Evolutionary conservation across 2,797 vertebrate genomes (phyloP).

Genomic region (Pogonophryne albipinna): DNA sequence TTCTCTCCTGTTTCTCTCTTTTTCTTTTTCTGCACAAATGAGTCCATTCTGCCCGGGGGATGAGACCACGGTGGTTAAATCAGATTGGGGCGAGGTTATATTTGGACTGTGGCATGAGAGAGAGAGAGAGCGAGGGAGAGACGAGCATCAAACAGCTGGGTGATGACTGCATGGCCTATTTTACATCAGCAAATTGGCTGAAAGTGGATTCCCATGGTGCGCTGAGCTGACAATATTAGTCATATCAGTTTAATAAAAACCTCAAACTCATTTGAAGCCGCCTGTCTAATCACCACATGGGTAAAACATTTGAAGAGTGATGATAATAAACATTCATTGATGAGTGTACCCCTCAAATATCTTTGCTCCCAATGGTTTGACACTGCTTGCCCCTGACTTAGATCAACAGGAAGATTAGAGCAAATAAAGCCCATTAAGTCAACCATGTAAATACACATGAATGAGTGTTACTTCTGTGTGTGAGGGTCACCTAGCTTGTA

Average conservation of each 20-base stretch:
- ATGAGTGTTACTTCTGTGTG: background rate
- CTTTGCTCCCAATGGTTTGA: background rate
- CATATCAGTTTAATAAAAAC: slow-evolving; percentile 58
- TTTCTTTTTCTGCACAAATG: slow-evolving; percentile 66
- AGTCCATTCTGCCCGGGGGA: slow-evolving; percentile 72
- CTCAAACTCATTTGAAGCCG: slow-evolving; percentile 42
- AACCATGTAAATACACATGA: background rate
- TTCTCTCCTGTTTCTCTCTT: slow-evolving; percentile 41
- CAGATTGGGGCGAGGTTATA: slow-evolving; percentile 80
- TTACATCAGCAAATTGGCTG: slow-evolving; percentile 71
- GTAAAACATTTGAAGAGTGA: slow-evolving; percentile 3
- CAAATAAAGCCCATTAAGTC: background rate
- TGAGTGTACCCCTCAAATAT: background rate
- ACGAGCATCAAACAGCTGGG: slow-evolving; percentile 70
- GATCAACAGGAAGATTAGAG: background rate
- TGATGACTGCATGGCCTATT: slow-evolving; percentile 78
- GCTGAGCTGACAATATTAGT: slow-evolving; percentile 53
- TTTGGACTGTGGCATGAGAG: slow-evolving; percentile 71
- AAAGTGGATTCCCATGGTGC: slow-evolving; percentile 50
- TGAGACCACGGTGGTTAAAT: slow-evolving; percentile 70
- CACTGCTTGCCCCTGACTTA: background rate
- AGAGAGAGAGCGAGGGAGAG: slow-evolving; percentile 11
- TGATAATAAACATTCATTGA: background rate
- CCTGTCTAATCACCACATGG: slow-evolving; percentile 28
- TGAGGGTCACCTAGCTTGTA: background rate